Evolutionary conservation across 2,888 invertebrate genomes (phyloP), one percentile per base, ranked within the genome.

Genomic region (Antheraea assamensis): DNA sequence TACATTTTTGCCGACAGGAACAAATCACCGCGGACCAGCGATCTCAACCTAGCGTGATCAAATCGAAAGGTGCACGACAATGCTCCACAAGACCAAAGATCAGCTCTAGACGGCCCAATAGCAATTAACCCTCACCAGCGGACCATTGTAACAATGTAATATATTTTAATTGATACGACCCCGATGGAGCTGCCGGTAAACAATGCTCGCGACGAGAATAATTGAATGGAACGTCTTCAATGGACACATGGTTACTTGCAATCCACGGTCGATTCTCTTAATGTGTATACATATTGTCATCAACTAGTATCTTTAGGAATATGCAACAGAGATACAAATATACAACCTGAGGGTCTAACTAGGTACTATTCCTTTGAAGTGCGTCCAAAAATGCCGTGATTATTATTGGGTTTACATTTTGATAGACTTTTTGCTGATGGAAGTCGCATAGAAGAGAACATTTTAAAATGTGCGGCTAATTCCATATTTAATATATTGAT

Each of bases 91-190:
- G 90, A 90, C 87, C 90, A 91, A 90, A 90, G 92, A 91, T 93
- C 93, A 92, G 89, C 83, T 83, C 77, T 77, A 86, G 88, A 89
- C 87, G 83, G 90, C 82, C 90, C 92, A 90, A 92, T 91, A 92
- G 87, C 87, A 91, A 92, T 94, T 93, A 93, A 93, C 92, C 92
- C 91, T 87, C 82, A 79, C 82, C 80, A 81, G 83, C 75, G 81
- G 84, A 80, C 81, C 87, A 82, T 85, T 84, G 89, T 89, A 89
- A 90, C 92, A 92, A 91, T 92, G 92, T 92, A 92, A 93, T 93
- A 91, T 90, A 89, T 88, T 90, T 91, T 92, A 92, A 94, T 93
- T 93, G 91, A 89, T 85, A 90, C 88, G 93, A 91, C 92, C 92
- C 91, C 91, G 88, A 84, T 85, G 83, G 75, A 81, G 83, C 82